phyloP scores from a whole-genome alignment of 1,140 invertebrate species.

The roundworm (Caenorhabditis elegans) region WBcel235 BX284603.4:7187501-7188000 shows the following conservation, averaged over 20 bases:
- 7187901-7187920: not conserved
- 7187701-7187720: not conserved
- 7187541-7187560: no score
- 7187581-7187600: no score
- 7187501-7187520: no score
- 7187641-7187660: not conserved
- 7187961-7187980: not conserved
- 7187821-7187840: not conserved
- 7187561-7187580: no score
- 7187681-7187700: not conserved
- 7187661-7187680: not conserved
- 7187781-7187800: slow-evolving; percentile 3
- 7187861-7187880: no score
- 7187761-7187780: slow-evolving; percentile 17
- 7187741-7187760: not conserved
- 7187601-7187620: no score
- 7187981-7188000: not conserved
- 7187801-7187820: not conserved
- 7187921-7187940: not conserved
- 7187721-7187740: not conserved
- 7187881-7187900: not conserved
- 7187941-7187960: slow-evolving; percentile 11
- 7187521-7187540: no score
- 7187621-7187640: no score
- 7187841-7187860: no score